These are phyloP conservation scores for Microdon myrmicae DNA, from an alignment of 2,888 invertebrate species.

Conservation along the genomic window DNA sequence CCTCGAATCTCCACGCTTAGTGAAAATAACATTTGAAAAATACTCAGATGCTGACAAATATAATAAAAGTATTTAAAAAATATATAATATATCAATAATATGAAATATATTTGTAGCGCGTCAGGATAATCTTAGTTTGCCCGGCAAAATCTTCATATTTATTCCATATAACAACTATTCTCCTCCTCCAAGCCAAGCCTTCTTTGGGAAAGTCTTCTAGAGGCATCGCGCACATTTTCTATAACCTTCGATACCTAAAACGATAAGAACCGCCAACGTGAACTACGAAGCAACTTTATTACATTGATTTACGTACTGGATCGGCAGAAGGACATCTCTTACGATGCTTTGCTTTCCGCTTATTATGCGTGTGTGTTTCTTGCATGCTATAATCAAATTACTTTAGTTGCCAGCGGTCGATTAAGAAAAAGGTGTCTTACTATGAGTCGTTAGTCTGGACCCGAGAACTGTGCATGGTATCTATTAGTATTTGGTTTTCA, in stretches of 20 bases:
- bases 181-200: constrained; percentile 26
- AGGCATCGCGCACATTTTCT: constrained; percentile 24
- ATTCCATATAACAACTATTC: not conserved
- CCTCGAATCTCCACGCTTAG: too few species aligned
- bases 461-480: constrained; percentile 54
- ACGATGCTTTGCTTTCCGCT: too few species aligned
- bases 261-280: too few species aligned
- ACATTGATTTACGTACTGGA: constrained; percentile 26
- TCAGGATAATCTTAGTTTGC: constrained; percentile 10
- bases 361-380: too few species aligned
- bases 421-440: not conserved
- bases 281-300: too few species aligned
- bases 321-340: not conserved
- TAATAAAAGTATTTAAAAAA: constrained; percentile 22
- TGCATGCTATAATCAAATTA: constrained; percentile 18
- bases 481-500: constrained; percentile 55
- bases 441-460: not conserved
- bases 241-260: constrained; percentile 37
- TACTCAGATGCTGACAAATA: constrained; percentile 12
- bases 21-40: too few species aligned
- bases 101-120: constrained; percentile 21
- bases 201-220: constrained; percentile 20
- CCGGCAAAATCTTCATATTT: not conserved
- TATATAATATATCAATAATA: constrained; percentile 7
- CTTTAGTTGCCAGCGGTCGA: not conserved